Percentiles rank a stretch among this genome's conserved stretches.
Evolutionary conservation across 2,113 vertebrate genomes (phyloP).

Genomic region (Phrynosoma blainvillii): DNA sequence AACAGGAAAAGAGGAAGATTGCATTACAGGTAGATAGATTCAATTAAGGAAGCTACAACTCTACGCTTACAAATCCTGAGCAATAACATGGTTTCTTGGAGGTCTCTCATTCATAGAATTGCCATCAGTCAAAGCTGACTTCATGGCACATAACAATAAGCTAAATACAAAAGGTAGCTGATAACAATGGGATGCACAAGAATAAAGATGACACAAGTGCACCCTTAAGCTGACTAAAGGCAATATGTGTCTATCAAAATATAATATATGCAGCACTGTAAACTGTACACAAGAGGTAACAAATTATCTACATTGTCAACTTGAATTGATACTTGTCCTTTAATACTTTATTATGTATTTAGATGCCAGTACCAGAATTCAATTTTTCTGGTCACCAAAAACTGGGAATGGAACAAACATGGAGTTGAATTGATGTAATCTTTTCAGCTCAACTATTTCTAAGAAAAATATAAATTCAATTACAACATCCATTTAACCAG

Average conservation of each 20-base stretch:
- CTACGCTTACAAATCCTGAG: too few species aligned
- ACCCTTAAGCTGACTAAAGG: slow-evolving; percentile 21
- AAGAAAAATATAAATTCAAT: slow-evolving; percentile 5
- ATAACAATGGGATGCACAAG: slow-evolving; percentile 20
- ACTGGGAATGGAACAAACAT: neutral
- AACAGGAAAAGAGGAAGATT: too few species aligned
- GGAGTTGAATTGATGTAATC: neutral
- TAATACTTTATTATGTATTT: slow-evolving; percentile 56
- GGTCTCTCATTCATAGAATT: too few species aligned
- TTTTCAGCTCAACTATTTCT: neutral
- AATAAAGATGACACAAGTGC: slow-evolving; percentile 30
- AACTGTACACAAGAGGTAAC: slow-evolving; percentile 1
- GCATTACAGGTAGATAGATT: too few species aligned
- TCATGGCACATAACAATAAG: too few species aligned
- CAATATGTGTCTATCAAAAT: slow-evolving; percentile 6
- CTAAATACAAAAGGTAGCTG: slow-evolving; percentile 19
- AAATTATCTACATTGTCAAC: slow-evolving; percentile 31
- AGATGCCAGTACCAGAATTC: slow-evolving; percentile 20
- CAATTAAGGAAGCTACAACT: too few species aligned
- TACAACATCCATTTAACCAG: neutral
- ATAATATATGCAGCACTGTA: slow-evolving; percentile 36
- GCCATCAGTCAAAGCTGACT: too few species aligned
- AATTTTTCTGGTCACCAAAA: neutral
- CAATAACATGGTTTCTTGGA: too few species aligned
- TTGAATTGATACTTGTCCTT: slow-evolving; percentile 20